Percentiles rank a stretch among this genome's conserved stretches.
phyloP scores from a whole-genome alignment of 2,113 vertebrate species.

The Amphilophus citrinellus region DNA sequence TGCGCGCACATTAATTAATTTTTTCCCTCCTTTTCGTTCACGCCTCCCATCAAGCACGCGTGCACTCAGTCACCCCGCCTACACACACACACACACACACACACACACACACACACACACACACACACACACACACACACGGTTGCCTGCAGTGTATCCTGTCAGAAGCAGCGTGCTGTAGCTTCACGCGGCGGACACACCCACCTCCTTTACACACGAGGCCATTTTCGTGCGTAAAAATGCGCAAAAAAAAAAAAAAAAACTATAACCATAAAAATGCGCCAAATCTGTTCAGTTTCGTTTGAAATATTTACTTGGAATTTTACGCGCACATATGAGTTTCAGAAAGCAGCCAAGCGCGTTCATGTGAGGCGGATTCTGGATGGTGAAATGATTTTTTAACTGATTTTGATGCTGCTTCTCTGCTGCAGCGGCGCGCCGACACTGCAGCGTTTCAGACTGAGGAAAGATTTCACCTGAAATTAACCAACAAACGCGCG shows the following conservation, averaged over 20 bases:
- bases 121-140: background rate
- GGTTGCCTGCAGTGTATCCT: slow-evolving; percentile 36
- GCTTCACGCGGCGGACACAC: slow-evolving; percentile 58
- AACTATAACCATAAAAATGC: background rate
- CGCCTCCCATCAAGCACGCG: slow-evolving; percentile 9
- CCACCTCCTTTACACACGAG: slow-evolving; percentile 49
- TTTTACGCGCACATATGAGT: background rate
- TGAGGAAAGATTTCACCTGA: background rate
- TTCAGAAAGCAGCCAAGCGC: background rate
- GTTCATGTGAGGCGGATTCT: background rate
- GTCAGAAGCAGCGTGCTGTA: slow-evolving; percentile 48
- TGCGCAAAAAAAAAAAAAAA: background rate
- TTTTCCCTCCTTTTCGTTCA: slow-evolving; percentile 26
- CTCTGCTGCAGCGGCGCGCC: slow-evolving; percentile 30
- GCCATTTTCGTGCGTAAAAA: slow-evolving; percentile 41
- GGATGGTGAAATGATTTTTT: background rate
- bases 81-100: no score
- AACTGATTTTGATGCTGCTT: background rate
- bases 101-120: no score
- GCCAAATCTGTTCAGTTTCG: background rate
- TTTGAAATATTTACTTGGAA: background rate
- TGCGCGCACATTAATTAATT: background rate
- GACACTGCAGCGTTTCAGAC: background rate
- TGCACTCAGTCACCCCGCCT: slow-evolving; percentile 38
- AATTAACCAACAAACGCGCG: no score